Evolutionary conservation across 2,888 invertebrate species (phyloP), one percentile per base, ranked within the genome.

Genomic region (Morpho deidamia): DNA sequence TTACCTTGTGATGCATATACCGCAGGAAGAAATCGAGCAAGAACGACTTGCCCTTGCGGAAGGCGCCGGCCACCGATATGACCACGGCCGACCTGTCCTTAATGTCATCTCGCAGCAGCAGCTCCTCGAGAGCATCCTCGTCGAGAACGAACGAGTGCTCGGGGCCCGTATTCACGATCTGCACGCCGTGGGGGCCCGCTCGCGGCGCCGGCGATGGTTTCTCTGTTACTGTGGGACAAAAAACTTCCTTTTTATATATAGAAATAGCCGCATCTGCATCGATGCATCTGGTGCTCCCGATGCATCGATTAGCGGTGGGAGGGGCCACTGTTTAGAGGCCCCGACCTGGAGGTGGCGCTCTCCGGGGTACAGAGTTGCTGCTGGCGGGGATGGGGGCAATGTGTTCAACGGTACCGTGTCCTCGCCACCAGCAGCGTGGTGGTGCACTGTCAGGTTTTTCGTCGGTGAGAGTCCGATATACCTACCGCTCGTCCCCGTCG

Each of bases 21-120:
- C 99, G 93, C 35, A 99, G 93, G 78, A 99, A 98, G 89, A 99
- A 99, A 85, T 99, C 98, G 33, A 99, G 92, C 59, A 99, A 91
- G 83, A 99, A 99, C 52, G 98, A 98, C 90, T 99, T 99, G 65
- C 99, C 99, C 88, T 99, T 99, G 37, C 99, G 92, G 84, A 99
- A 99, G 49, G 99, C 98, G 48, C 99, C 99, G 8, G 99, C 99
- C 39, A 99, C 98, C 3, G 99, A 98, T 7, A 99, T 93, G 39
- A 99, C 95, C 51, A 97, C 96, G 14, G 97, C 96, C 74, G 94
- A 93, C 58, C 96, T 92, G 78, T 97, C 96, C 73, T 93, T 94
- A 53, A 97, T 86, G 64, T 96, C 94, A 61, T 95, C 94, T 52
- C 92, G 92, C 66, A 96, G 91, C 8, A 97, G 91, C 63, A 97